Percentiles rank a stretch among this genome's conserved stretches.
Conservation (phyloP, 2,797 vertebrate genomes). For the Smutsia temminckii region DNA sequence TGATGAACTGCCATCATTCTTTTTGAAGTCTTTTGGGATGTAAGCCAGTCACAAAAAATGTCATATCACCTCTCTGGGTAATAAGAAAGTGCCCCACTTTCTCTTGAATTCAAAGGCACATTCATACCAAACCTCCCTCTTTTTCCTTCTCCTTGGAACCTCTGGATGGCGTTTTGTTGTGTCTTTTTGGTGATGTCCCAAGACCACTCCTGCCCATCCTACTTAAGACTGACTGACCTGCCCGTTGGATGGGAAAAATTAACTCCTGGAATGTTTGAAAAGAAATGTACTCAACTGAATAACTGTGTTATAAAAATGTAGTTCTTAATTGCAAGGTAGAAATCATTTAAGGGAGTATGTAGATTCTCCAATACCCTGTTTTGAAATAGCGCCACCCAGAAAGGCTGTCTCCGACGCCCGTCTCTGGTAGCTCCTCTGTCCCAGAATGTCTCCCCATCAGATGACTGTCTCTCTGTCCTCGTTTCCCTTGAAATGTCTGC, state of each 20-base stretch:
- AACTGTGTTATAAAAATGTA: neutral
- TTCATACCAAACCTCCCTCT: neutral
- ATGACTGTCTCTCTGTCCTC: neutral
- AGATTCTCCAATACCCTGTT: neutral
- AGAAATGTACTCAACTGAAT: constrained; percentile 17
- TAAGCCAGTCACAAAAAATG: neutral
- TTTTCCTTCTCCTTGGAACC: neutral
- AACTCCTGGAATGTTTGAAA: constrained; percentile 28
- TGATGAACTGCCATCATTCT: neutral
- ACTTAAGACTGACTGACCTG: neutral
- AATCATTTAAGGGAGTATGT: neutral
- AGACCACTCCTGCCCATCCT: neutral
- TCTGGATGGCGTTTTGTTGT: neutral
- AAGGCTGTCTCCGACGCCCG: neutral
- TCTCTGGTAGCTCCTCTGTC: neutral
- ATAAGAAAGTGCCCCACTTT: neutral
- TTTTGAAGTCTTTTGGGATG: neutral
- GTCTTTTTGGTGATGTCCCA: neutral
- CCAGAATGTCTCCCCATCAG: neutral
- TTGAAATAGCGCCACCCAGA: neutral
- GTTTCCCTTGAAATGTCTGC: neutral
- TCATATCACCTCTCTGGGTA: neutral
- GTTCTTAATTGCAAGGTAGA: neutral
- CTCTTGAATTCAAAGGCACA: neutral
- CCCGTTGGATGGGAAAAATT: neutral